A percentile compares a stretch with the other conserved stretches of the same genome.
These are phyloP conservation scores for Perithous albicinctus DNA, from an alignment of 2,888 invertebrate species.

Conservation along the genomic window DNA sequence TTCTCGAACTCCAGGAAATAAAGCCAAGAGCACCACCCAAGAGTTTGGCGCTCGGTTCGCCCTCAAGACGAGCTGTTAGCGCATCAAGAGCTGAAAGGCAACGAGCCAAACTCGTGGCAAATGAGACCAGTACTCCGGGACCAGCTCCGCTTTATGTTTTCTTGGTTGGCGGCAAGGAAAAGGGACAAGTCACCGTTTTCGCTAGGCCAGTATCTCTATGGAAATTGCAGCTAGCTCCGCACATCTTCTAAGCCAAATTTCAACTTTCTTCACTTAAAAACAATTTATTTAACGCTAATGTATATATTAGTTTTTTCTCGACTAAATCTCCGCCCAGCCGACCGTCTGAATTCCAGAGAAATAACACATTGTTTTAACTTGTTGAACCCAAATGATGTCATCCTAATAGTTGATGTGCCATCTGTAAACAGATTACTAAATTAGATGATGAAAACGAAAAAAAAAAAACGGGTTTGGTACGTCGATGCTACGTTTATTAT, in stretches of 20 bases:
- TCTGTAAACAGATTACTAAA: constrained; percentile 14
- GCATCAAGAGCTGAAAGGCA: constrained; percentile 86
- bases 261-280: not conserved
- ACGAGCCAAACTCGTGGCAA: constrained; percentile 80
- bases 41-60: constrained; percentile 85
- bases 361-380: not conserved
- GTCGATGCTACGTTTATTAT: not conserved
- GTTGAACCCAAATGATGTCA: constrained; percentile 43
- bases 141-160: constrained; percentile 88
- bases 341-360: not conserved
- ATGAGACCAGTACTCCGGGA: constrained; percentile 82
- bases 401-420: constrained; percentile 21
- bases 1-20: constrained; percentile 81
- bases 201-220: constrained; percentile 92
- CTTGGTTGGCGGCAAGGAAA: constrained; percentile 92
- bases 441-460: not conserved
- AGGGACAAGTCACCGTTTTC: constrained; percentile 91
- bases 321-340: not conserved
- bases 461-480: not conserved
- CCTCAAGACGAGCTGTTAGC: constrained; percentile 86
- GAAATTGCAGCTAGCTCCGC: constrained; percentile 88
- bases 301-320: not conserved
- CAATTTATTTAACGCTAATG: not conserved
- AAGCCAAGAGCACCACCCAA: constrained; percentile 85
- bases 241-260: constrained; percentile 79